Conservation (phyloP, 2,113 vertebrate genomes). For the Platichthys stellatus region DNA sequence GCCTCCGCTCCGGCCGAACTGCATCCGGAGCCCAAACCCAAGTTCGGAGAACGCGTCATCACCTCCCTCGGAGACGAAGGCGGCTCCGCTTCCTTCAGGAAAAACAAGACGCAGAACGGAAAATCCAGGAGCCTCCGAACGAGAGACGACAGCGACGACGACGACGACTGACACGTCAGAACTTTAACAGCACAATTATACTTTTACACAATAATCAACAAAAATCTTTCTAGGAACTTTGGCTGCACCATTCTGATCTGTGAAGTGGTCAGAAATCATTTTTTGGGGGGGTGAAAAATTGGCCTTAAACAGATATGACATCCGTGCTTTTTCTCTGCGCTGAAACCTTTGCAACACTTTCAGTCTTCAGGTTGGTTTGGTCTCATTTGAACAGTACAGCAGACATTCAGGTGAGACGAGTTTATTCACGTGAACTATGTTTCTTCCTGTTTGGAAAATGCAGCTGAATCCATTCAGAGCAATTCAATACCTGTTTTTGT, state of each 20-base stretch:
- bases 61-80: slow-evolving; percentile 88
- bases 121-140: slow-evolving; percentile 91
- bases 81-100: slow-evolving; percentile 87
- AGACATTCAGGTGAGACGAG: too few relatives aligned
- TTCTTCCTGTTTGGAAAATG: not conserved
- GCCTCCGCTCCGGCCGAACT: slow-evolving; percentile 51
- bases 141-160: slow-evolving; percentile 83
- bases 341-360: too few relatives aligned
- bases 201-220: slow-evolving; percentile 13
- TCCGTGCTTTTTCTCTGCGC: too few relatives aligned
- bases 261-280: not conserved
- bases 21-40: slow-evolving; percentile 82
- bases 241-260: not conserved
- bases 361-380: too few relatives aligned
- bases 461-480: not conserved
- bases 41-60: slow-evolving; percentile 94
- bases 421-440: too few relatives aligned
- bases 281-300: slow-evolving; percentile 1
- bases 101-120: slow-evolving; percentile 91
- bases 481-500: not conserved
- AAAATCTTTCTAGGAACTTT: not conserved
- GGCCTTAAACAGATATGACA: not conserved
- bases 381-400: too few relatives aligned
- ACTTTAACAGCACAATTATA: not conserved
- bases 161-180: slow-evolving; percentile 70